These are phyloP conservation scores for Corythornis vintsioides DNA, from an alignment of 2,113 vertebrate genomes.

Conservation along the genomic window DNA sequence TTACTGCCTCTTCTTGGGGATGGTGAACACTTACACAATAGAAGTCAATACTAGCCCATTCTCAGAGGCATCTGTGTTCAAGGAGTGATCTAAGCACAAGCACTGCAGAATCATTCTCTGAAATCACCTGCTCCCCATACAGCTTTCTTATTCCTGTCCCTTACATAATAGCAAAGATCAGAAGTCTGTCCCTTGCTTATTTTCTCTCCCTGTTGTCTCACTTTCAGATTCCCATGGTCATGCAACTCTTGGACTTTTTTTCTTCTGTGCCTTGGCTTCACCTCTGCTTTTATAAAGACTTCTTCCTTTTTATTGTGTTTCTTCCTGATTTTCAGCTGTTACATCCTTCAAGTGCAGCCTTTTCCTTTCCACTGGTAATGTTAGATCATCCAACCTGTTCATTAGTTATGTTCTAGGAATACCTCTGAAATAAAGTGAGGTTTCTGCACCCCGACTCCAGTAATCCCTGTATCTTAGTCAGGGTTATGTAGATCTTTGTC, in stretches of 20 bases:
- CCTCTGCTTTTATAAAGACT: neutral
- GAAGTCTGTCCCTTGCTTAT: neutral
- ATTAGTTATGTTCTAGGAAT: neutral
- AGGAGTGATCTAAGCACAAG: neutral
- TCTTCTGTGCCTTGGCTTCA: neutral
- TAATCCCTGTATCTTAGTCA: neutral
- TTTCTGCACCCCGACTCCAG: neutral
- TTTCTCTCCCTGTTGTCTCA: neutral
- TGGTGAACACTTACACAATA: neutral
- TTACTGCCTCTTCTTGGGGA: neutral
- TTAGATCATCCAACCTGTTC: neutral
- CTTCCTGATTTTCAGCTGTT: neutral
- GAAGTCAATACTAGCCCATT: neutral
- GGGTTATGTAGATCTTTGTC: neutral
- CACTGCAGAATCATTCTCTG: neutral
- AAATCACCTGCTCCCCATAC: neutral
- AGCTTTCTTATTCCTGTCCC: neutral
- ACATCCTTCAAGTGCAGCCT: neutral
- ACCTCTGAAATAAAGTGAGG: neutral
- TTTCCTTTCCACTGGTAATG: constrained; percentile 23
- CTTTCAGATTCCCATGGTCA: neutral
- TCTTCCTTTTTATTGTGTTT: neutral
- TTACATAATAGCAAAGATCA: neutral
- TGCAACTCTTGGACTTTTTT: neutral
- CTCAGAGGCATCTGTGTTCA: neutral